Evolutionary conservation across 2,113 vertebrate genomes (phyloP), one percentile per base, ranked within the genome.

Genomic region (Meleagris gallopavo): DNA sequence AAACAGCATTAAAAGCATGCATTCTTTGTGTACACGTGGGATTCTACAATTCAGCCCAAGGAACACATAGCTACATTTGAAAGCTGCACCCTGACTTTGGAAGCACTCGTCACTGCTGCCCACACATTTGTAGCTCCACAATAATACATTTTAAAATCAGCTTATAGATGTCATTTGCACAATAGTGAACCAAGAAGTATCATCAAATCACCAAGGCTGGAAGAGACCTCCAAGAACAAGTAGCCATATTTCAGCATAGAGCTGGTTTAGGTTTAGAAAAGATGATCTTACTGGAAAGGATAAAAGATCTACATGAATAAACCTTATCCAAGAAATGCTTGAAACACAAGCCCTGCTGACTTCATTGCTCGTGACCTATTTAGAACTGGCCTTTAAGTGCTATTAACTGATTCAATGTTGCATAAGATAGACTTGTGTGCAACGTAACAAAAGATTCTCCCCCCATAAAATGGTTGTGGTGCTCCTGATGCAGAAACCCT

Each of bases 331-430:
- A 65, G n/a, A 52, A 62, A 84, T 24, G 69, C 88, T 43, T 81
- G 86, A 92, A 93, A 92, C 80, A 57, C 76, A 36, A 83, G 75
- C 69, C 46, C 80, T 62, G 72, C 82, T 83, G 94, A 78, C 41
- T 95, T 88, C 73, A 88, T 78, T 90, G 86, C 88, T 95, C 86
- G 43, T 75, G 94, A 95, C 88, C 92, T 94, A 93, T 69, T 94
- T 94, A 92, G 40, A 67, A 81, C 38, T 43, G 80, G 86, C 72
- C 94, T 96, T 86, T 86, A 90, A 75, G 83, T 92, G 86, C 73
- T 83, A 86, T 7, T 61, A 93, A 90, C 83, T 16, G 78, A 90
- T 87, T 90, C 80, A 78, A 32, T 91, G 72, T 92, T 86, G 79
- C 73, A 43, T 77, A 86, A 92, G 54, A 45, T 5, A 77, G 27